Evolutionary conservation across 2,888 invertebrate species (phyloP).

Genomic region (Bhutanitis thaidina): DNA sequence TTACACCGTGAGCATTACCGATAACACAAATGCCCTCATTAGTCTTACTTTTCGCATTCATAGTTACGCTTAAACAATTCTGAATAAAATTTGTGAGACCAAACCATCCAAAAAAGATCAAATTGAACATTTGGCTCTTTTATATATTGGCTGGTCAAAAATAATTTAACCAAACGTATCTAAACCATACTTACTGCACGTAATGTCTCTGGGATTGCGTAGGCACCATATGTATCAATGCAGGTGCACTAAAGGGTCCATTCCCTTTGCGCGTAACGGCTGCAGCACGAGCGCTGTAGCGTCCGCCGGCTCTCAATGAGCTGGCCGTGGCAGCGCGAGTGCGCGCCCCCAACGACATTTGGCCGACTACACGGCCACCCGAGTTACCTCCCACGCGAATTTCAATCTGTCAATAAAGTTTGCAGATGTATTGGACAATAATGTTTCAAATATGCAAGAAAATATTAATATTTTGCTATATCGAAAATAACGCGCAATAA

Average conservation of each 20-base stretch:
- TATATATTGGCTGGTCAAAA: too few species aligned
- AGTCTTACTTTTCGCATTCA: too few species aligned
- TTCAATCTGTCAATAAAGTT: conserved; percentile 49
- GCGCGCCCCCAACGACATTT: conserved; percentile 92
- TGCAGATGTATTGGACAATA: neutral
- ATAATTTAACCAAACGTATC: neutral
- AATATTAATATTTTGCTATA: too few species aligned
- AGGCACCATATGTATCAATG: conserved; percentile 86
- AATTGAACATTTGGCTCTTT: too few species aligned
- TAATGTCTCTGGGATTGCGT: conserved; percentile 69
- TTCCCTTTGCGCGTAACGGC: conserved; percentile 92
- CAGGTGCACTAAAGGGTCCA: conserved; percentile 92
- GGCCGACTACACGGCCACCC: conserved; percentile 81
- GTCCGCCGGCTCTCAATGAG: conserved; percentile 90
- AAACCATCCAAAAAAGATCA: too few species aligned
- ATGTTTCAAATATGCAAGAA: too few species aligned
- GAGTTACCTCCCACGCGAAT: conserved; percentile 58
- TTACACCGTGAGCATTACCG: too few species aligned
- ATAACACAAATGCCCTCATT: too few species aligned
- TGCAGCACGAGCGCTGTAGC: conserved; percentile 93
- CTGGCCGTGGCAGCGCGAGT: conserved; percentile 94
- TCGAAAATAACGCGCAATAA: too few species aligned
- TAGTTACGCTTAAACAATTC: too few species aligned
- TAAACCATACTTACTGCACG: conserved; percentile 57
- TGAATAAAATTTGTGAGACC: too few species aligned